phyloP scores from a whole-genome alignment of 2,797 vertebrate genomes.

The Amniataba percoides region DNA sequence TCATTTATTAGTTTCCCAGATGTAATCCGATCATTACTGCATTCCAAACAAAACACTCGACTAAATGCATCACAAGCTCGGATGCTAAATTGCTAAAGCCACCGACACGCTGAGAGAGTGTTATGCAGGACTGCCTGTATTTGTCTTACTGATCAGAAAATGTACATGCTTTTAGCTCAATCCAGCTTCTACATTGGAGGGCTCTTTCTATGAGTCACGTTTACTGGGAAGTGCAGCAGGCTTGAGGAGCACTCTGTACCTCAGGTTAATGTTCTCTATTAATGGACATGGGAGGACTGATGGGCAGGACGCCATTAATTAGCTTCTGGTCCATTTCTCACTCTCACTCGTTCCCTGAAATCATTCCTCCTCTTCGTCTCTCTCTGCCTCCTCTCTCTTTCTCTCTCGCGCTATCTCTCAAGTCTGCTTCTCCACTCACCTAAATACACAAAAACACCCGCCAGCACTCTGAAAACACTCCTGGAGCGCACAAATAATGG shows the following conservation, averaged over 20 bases:
- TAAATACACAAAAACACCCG: slow-evolving; percentile 67
- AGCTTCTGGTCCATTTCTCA: slow-evolving; percentile 86
- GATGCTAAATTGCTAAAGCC: slow-evolving; percentile 67
- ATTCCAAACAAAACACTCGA: slow-evolving; percentile 74
- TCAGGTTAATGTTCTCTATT: slow-evolving; percentile 90
- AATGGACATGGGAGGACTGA: slow-evolving; percentile 85
- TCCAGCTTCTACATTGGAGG: slow-evolving; percentile 71
- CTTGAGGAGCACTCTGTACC: slow-evolving; percentile 86
- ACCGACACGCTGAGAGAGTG: slow-evolving; percentile 53
- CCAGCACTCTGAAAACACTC: slow-evolving; percentile 54
- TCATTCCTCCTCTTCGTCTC: slow-evolving; percentile 69
- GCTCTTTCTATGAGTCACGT: slow-evolving; percentile 82
- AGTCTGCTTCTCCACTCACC: slow-evolving; percentile 44
- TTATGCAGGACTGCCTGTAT: slow-evolving; percentile 52
- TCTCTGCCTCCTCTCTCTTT: slow-evolving; percentile 30
- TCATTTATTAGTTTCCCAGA: slow-evolving; percentile 59
- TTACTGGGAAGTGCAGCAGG: slow-evolving; percentile 85
- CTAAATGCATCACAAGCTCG: slow-evolving; percentile 58
- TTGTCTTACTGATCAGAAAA: slow-evolving; percentile 76
- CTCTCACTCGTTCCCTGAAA: slow-evolving; percentile 75
- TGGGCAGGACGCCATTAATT: slow-evolving; percentile 86
- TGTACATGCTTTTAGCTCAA: slow-evolving; percentile 77
- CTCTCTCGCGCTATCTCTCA: slow-evolving; percentile 37
- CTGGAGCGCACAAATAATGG: slow-evolving; percentile 60
- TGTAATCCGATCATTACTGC: slow-evolving; percentile 65